Percentiles rank a stretch among this genome's conserved stretches.
These are phyloP conservation scores for Enteromius paludinosus DNA, from an alignment of 2,797 vertebrate species.

Conservation along the genomic window DNA sequence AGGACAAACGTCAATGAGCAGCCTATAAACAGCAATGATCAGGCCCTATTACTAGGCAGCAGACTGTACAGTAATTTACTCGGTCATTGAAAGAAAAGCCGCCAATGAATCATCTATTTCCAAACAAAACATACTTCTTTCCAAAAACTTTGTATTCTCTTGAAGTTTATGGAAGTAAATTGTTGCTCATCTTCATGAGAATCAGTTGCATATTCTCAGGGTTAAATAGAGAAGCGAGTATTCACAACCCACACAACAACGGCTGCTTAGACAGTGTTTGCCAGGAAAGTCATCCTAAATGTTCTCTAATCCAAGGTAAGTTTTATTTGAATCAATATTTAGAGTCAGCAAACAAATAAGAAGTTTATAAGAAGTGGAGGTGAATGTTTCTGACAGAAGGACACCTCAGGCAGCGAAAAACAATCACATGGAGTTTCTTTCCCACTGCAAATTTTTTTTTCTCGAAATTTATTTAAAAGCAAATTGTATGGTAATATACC, in stretches of 20 bases:
- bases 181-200: slow-evolving; percentile 6
- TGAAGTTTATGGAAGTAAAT: slow-evolving; percentile 24
- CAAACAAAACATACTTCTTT: not conserved
- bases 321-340: slow-evolving; percentile 34
- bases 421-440: not conserved
- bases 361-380: slow-evolving; percentile 12
- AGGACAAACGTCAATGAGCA: not conserved
- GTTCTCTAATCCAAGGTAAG: slow-evolving; percentile 9
- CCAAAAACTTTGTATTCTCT: not conserved
- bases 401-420: slow-evolving; percentile 3
- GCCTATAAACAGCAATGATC: not conserved
- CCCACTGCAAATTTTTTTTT: not conserved
- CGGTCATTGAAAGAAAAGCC: not conserved
- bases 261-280: slow-evolving; percentile 4
- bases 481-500: not conserved
- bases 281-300: slow-evolving; percentile 15
- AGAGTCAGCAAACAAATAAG: slow-evolving; percentile 21
- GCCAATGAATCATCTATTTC: not conserved
- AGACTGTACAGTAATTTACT: not conserved
- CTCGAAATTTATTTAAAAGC: not conserved
- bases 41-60: not conserved
- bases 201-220: slow-evolving; percentile 24
- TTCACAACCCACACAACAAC: slow-evolving; percentile 28
- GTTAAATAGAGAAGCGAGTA: slow-evolving; percentile 23
- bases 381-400: slow-evolving; percentile 28